Conservation (phyloP, 2,113 vertebrate genomes). For the Psammodynastes pulverulentus region DNA sequence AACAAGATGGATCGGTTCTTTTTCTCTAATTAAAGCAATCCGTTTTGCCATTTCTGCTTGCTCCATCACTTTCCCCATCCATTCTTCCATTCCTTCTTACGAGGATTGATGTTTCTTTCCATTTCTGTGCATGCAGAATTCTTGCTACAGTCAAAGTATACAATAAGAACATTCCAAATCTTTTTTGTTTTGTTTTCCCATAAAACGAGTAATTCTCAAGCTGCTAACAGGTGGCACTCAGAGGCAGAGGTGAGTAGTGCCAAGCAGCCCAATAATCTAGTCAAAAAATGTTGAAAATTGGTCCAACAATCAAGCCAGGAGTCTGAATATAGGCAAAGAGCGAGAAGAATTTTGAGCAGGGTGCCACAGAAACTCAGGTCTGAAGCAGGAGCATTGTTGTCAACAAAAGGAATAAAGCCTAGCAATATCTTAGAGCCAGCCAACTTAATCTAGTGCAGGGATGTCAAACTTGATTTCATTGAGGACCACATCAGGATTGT, state of each 20-base stretch:
- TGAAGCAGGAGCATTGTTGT: not conserved
- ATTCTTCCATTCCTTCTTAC: not conserved
- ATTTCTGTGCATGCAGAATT: not conserved
- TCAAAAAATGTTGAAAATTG: not conserved
- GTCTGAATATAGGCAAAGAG: not conserved
- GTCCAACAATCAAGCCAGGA: not conserved
- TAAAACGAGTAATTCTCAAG: not conserved
- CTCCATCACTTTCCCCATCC: not conserved
- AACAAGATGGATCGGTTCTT: not conserved
- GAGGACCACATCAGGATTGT: too few species aligned
- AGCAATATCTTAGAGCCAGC: not conserved
- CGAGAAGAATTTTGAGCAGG: not conserved
- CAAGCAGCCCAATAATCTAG: not conserved
- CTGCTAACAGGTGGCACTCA: not conserved
- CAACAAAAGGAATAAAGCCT: not conserved
- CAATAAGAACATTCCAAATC: not conserved
- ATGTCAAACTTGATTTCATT: too few species aligned
- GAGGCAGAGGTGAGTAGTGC: not conserved
- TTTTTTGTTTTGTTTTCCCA: too few species aligned
- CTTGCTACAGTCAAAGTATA: not conserved
- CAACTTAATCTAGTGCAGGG: too few species aligned
- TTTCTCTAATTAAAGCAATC: not conserved
- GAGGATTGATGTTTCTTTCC: not conserved
- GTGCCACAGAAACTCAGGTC: not conserved
- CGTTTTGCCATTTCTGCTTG: not conserved